These are phyloP conservation scores for Jaculus jaculus DNA, from an alignment of 2,113 vertebrate species.

Conservation along the genomic window DNA sequence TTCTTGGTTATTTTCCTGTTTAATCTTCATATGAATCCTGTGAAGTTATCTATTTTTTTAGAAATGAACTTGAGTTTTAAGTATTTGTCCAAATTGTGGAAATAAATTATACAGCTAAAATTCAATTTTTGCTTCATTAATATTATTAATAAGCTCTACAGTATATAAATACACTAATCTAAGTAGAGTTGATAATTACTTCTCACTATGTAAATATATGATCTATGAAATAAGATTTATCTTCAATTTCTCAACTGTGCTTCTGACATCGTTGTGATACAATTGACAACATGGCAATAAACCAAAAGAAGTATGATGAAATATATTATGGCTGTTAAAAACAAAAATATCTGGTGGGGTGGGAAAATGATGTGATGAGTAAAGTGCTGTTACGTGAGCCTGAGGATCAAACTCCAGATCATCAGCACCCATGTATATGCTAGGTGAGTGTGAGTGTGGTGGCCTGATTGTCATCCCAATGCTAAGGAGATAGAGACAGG, in stretches of 20 bases:
- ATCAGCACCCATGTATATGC: no score
- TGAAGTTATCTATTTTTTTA: constrained; percentile 4
- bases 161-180: background rate
- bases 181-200: constrained; percentile 2
- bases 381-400: no score
- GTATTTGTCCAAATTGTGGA: background rate
- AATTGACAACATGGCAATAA: background rate
- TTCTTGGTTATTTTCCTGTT: constrained; percentile 5
- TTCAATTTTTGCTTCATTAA: constrained; percentile 4
- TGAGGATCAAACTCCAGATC: no score
- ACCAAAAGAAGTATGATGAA: background rate
- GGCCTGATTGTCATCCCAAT: no score
- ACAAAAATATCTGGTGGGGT: background rate
- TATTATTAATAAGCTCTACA: background rate
- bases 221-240: constrained; percentile 16
- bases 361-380: no score
- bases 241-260: background rate
- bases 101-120: background rate
- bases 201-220: constrained; percentile 27
- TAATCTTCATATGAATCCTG: constrained; percentile 9
- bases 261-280: background rate
- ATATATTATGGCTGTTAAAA: background rate
- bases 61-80: constrained; percentile 11
- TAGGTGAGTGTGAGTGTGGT: no score
- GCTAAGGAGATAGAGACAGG: no score